Base-by-base conservation (phyloP, 2,888 invertebrate genomes). In the Fabriciana adippe region DNA sequence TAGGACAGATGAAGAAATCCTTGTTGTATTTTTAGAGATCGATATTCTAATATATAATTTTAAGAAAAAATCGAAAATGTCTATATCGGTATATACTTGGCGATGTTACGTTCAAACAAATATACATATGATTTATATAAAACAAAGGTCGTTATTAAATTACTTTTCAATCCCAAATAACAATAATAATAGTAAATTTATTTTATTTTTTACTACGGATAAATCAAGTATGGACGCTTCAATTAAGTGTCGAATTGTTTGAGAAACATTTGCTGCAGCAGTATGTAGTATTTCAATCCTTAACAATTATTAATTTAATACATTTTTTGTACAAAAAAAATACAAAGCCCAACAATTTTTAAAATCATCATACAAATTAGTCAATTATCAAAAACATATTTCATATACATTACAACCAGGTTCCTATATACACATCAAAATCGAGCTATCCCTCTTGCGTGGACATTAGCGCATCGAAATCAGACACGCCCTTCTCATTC, bases 401-500 rank as follows among this genome's bases (percentile, higher is more conserved):
- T n/a, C 15, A 51, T 45, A 51, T 56, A 53, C n/a, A 51, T 62
- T 85, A 90, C 71, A 91, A 72, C 91, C 90, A 90, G 45, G 92
- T 91, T 6, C 90, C 90, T 6, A 80, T 53, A 60, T 90, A 87
- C 1, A 76, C 73, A 1, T 89, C 87, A 14, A 48, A 66, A 64
- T 70, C 54, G 41, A 67, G 87, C 90, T 90, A 91, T 84, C 91
- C 91, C 18, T 92, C 92, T 14, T 87, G 87, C 1, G 87, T 80
- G 2, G 89, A 82, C 83, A 90, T 82, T 14, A 92, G 71, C 0
- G 85, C 84, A 53, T 93, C 91, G 73, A 94, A 95, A 5, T 95
- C 95, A 0, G 95, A 94, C 0, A 94, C 95, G 0, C 93, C 92
- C 69, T 84, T 85, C 14, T 91, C 92, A 54, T 92, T 91, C 55